These are phyloP conservation scores for Tanytarsus gracilentus DNA, from an alignment of 2,888 invertebrate genomes.

Conservation along the genomic window DNA sequence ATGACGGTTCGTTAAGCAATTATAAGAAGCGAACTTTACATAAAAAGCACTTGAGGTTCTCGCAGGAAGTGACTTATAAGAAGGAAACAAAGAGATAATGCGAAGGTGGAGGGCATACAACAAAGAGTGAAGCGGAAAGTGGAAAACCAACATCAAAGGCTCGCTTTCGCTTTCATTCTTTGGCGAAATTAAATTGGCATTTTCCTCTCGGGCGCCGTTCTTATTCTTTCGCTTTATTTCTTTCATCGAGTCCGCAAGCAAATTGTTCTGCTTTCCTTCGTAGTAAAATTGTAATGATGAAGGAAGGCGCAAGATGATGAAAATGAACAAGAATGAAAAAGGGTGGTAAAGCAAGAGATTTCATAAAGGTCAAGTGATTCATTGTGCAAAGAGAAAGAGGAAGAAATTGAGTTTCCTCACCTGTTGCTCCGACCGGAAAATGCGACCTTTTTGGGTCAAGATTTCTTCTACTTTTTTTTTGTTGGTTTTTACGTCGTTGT, in stretches of 20 bases:
- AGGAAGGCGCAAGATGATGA: not conserved
- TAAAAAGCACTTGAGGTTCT: not conserved
- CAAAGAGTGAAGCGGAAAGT: not conserved
- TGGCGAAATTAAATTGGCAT: constrained; percentile 21
- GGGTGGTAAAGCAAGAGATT: constrained; percentile 8
- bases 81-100: not conserved
- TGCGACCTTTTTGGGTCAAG: constrained; percentile 6
- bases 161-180: constrained; percentile 6
- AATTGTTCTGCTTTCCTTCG: not conserved
- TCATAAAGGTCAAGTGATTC: constrained; percentile 24
- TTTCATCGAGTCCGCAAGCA: not conserved
- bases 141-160: constrained; percentile 10
- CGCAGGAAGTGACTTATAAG: too few relatives aligned
- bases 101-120: not conserved
- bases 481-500: not conserved
- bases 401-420: constrained; percentile 24
- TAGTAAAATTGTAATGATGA: constrained; percentile 1
- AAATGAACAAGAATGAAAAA: not conserved
- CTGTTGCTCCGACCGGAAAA: constrained; percentile 21
- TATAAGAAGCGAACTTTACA: not conserved
- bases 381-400: not conserved
- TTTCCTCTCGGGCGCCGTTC: constrained; percentile 1
- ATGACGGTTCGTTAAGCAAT: too few relatives aligned
- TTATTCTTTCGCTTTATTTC: not conserved
- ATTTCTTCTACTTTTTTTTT: not conserved